Evolutionary conservation across 2,888 invertebrate genomes (phyloP).

Genomic region (Eledona agricola): DNA sequence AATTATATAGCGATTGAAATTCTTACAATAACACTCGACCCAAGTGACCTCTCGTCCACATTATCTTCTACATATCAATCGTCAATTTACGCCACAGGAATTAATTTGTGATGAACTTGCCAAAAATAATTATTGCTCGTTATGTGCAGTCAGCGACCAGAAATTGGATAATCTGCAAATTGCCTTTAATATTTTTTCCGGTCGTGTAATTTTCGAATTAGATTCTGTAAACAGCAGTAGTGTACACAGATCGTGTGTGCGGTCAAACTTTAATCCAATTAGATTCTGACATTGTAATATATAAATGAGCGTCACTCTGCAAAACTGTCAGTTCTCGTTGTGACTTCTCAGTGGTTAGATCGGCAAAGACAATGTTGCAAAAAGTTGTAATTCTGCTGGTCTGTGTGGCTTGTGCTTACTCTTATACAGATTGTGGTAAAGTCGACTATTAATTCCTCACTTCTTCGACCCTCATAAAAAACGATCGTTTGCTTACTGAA

Average conservation of each 20-base stretch:
- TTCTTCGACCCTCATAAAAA: constrained; percentile 2
- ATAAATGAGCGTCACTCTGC: constrained; percentile 10
- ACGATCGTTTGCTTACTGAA: too few species aligned
- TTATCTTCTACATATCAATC: too few species aligned
- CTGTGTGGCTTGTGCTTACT: constrained; percentile 9
- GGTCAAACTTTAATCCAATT: constrained; percentile 22
- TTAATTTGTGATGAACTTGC: too few species aligned
- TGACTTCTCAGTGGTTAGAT: constrained; percentile 14
- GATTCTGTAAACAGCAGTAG: constrained; percentile 4
- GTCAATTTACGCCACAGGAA: too few species aligned
- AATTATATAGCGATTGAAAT: too few species aligned
- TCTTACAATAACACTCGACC: too few species aligned
- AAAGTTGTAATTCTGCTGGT: constrained; percentile 12
- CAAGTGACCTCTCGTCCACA: too few species aligned
- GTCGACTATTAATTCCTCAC: neutral
- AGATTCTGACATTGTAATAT: constrained; percentile 25
- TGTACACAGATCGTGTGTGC: constrained; percentile 21
- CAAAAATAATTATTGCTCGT: neutral
- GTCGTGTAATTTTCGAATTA: constrained; percentile 22
- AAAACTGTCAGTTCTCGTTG: constrained; percentile 11
- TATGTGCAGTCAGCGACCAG: neutral
- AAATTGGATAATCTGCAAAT: constrained; percentile 15
- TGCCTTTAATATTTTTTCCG: constrained; percentile 18
- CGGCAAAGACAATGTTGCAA: constrained; percentile 7
- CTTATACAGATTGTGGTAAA: constrained; percentile 20